Percentiles rank a stretch among this genome's conserved stretches.
Evolutionary conservation across 2,797 vertebrate species (phyloP).

Genomic region (Microctenopoma stevenorrisi): DNA sequence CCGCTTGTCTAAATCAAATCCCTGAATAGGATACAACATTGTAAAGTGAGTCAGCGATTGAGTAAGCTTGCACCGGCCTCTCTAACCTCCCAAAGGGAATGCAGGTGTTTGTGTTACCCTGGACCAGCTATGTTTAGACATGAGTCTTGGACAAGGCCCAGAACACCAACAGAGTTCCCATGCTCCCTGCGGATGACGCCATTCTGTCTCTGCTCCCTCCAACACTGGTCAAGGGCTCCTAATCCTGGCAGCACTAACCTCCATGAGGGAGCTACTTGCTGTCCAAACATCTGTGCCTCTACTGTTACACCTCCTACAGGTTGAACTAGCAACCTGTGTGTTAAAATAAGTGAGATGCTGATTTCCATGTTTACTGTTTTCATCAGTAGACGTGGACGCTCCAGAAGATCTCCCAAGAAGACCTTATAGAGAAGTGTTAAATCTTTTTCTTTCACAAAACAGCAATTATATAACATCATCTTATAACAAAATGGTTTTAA

Average conservation of each 20-base stretch:
- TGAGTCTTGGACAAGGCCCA: slow-evolving; percentile 71
- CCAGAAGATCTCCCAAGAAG: background rate
- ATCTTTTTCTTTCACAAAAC: background rate
- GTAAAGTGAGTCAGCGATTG: slow-evolving; percentile 71
- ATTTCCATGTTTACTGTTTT: too few relatives aligned
- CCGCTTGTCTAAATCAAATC: slow-evolving; percentile 66
- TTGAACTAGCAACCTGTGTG: slow-evolving; percentile 19
- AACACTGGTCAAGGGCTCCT: slow-evolving; percentile 59
- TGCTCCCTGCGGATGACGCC: slow-evolving; percentile 53
- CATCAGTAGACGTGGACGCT: background rate
- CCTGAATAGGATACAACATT: slow-evolving; percentile 52
- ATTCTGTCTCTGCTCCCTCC: slow-evolving; percentile 57
- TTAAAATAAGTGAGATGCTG: slow-evolving; percentile 21
- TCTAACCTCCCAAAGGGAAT: slow-evolving; percentile 70
- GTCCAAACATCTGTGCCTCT: slow-evolving; percentile 66
- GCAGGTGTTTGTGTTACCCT: slow-evolving; percentile 77
- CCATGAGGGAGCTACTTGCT: slow-evolving; percentile 51
- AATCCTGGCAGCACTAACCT: slow-evolving; percentile 61
- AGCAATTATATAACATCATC: slow-evolving; percentile 15
- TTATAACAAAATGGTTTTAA: slow-evolving; percentile 20
- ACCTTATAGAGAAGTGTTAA: background rate
- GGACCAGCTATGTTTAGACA: slow-evolving; percentile 76
- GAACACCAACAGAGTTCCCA: slow-evolving; percentile 55
- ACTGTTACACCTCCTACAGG: slow-evolving; percentile 29
- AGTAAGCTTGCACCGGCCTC: slow-evolving; percentile 57